Percentiles rank a stretch among this genome's conserved stretches.
phyloP scores from a whole-genome alignment of 2,888 invertebrate genomes.

The Trichopoda pennipes region DNA sequence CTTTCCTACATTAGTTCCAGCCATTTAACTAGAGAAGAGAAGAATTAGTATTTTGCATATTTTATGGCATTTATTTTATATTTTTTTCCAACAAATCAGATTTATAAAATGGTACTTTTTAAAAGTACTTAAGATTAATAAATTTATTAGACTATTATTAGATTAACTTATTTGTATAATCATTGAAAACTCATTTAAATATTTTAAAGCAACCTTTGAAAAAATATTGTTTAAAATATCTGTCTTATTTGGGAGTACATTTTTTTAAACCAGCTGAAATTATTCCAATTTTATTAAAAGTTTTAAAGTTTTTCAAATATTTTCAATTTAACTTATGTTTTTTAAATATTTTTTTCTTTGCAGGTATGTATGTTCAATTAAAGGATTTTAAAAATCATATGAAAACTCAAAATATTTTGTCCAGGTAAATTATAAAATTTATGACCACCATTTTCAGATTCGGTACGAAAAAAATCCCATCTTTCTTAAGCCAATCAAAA shows the following conservation, averaged over 20 bases:
- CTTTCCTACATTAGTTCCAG: no score
- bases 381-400: not conserved
- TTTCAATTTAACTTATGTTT: conserved; percentile 34
- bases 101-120: not conserved
- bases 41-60: not conserved
- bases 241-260: no score
- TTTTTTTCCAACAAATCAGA: no score
- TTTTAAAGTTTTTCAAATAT: not conserved
- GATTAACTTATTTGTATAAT: no score
- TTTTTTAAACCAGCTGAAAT: no score
- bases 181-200: no score
- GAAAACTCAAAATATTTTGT: not conserved
- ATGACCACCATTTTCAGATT: conserved; percentile 30
- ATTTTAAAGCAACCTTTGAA: no score
- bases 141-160: no score
- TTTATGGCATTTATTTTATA: not conserved
- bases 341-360: conserved; percentile 31
- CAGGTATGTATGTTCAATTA: conserved; percentile 59
- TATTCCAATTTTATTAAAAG: not conserved
- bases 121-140: not conserved
- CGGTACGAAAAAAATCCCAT: not conserved
- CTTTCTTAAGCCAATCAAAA: conserved; percentile 50
- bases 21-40: no score
- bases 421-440: conserved; percentile 43
- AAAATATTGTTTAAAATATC: no score